phyloP scores from a whole-genome alignment of 2,888 invertebrate species.

The Drosophila formosana region DNA sequence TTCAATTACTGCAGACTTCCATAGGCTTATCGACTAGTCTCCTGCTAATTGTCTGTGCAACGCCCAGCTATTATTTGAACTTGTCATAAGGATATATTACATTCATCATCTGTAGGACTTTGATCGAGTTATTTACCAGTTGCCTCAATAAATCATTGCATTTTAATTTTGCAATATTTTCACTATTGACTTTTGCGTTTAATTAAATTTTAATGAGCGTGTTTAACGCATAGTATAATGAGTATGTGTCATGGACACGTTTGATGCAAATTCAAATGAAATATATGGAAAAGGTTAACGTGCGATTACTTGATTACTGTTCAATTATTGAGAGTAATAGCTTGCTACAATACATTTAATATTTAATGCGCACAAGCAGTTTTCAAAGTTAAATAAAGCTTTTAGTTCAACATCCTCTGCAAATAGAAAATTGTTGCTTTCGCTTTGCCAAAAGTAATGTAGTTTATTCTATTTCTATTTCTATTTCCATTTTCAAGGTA shows the following conservation, averaged over 20 bases:
- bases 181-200: slow-evolving; percentile 1
- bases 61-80: slow-evolving; percentile 6
- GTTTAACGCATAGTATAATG: slow-evolving; percentile 2
- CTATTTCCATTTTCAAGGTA: not conserved
- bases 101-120: not conserved
- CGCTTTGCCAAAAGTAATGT: not conserved
- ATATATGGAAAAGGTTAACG: not conserved
- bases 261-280: not conserved
- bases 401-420: not conserved
- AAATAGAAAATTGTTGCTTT: no score
- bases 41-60: slow-evolving; percentile 2
- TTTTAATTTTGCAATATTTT: not conserved
- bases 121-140: slow-evolving; percentile 2
- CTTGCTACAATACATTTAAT: no score
- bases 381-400: not conserved
- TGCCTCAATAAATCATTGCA: not conserved
- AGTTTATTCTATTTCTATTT: not conserved
- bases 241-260: not conserved
- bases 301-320: no score
- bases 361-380: no score
- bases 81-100: slow-evolving; percentile 1
- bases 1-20: slow-evolving; percentile 16
- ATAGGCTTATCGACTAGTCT: slow-evolving; percentile 15
- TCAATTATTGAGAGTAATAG: no score
- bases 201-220: slow-evolving; percentile 19